Evolutionary conservation across 2,797 vertebrate genomes (phyloP).

Genomic region (Parauchenoglanis punctatus): DNA sequence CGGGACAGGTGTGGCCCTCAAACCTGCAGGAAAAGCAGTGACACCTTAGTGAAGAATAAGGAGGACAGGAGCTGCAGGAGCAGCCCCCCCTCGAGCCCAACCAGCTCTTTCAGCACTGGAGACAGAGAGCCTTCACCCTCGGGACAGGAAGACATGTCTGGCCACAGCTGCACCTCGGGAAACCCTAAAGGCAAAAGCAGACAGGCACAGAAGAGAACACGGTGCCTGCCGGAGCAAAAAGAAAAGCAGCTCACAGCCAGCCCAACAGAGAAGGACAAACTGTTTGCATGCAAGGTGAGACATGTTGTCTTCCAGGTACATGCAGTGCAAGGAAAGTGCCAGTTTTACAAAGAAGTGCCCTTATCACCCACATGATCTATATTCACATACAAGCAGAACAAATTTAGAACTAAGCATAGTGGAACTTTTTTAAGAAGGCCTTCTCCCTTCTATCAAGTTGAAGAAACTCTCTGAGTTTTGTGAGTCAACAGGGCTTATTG

Average conservation of each 20-base stretch:
- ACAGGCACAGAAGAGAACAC: conserved; percentile 71
- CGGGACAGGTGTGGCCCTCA: conserved; percentile 55
- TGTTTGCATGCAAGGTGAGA: conserved; percentile 78
- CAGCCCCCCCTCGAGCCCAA: conserved; percentile 62
- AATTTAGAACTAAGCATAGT: conserved; percentile 28
- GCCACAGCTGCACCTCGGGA: conserved; percentile 46
- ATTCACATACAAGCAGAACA: conserved; percentile 13
- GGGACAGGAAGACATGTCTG: conserved; percentile 46
- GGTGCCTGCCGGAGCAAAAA: conserved; percentile 59
- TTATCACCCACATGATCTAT: conserved; percentile 57
- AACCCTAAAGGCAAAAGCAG: conserved; percentile 58
- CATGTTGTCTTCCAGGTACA: conserved; percentile 6
- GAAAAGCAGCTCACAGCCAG: conserved; percentile 62
- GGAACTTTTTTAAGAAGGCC: conserved; percentile 42
- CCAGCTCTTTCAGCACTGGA: conserved; percentile 53
- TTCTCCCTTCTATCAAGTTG: conserved; percentile 17
- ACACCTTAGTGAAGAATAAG: conserved; percentile 53
- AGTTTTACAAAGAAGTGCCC: conserved; percentile 50
- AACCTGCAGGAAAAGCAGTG: conserved; percentile 51
- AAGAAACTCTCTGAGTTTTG: conserved; percentile 29
- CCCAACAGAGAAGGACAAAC: conserved; percentile 65
- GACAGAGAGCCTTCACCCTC: conserved; percentile 60
- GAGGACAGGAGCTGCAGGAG: conserved; percentile 58
- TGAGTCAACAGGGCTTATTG: not conserved
- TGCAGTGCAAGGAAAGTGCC: conserved; percentile 39